Conservation (phyloP, 2,113 vertebrate genomes). For the Okapia johnstoni region DNA sequence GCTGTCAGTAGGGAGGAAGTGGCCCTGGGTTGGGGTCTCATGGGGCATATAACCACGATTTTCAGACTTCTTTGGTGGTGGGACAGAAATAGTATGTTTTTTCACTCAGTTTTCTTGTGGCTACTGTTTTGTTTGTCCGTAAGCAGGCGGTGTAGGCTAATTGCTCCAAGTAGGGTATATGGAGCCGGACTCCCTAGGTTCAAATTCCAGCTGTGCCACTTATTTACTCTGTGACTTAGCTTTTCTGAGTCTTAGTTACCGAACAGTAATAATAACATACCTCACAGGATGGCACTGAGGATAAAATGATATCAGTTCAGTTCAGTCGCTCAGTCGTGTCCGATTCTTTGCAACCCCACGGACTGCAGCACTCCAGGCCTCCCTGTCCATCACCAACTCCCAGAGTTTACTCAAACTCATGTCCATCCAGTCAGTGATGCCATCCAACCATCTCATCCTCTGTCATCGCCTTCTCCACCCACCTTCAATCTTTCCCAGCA, state of each 20-base stretch:
- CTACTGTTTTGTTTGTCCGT: neutral
- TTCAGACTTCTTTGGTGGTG: neutral
- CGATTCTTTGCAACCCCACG: accelerated
- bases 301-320: neutral
- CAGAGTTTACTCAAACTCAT: neutral
- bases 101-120: neutral
- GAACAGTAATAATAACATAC: neutral
- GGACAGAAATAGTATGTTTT: neutral
- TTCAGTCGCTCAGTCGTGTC: neutral
- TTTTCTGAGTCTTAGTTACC: conserved; percentile 2
- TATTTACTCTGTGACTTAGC: neutral
- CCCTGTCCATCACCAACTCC: neutral
- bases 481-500: neutral
- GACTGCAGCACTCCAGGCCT: neutral
- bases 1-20: neutral
- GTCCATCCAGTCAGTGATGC: neutral
- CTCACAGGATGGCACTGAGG: neutral
- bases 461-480: neutral
- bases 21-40: neutral
- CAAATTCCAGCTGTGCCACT: neutral
- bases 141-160: neutral
- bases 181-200: neutral
- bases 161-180: neutral
- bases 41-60: neutral
- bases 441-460: neutral